Evolutionary conservation across 2,797 vertebrate genomes (phyloP).

Genomic region (Lophius americanus): DNA sequence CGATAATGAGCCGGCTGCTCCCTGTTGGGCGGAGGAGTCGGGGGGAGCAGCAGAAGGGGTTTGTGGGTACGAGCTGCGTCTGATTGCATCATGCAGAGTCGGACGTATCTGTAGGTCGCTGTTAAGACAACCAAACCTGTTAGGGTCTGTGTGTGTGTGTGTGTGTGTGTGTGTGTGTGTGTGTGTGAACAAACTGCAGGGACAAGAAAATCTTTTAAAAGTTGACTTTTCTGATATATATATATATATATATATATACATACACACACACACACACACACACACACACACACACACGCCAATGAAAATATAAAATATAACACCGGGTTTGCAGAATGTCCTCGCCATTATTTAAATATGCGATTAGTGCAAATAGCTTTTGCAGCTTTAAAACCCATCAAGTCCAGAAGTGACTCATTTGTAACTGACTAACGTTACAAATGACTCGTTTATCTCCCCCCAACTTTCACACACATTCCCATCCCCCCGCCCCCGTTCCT

Average conservation of each 20-base stretch:
- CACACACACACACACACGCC: too few species aligned
- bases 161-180: neutral
- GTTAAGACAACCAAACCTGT: conserved; percentile 48
- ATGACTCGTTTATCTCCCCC: too few species aligned
- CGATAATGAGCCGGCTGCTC: conserved; percentile 21
- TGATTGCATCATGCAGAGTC: conserved; percentile 44
- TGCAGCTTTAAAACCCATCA: too few species aligned
- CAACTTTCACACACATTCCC: conserved; percentile 4
- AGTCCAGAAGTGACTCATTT: too few species aligned
- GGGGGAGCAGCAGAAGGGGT: neutral
- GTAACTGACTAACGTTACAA: neutral
- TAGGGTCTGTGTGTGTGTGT: neutral
- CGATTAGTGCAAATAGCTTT: too few species aligned
- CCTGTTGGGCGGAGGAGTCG: neutral
- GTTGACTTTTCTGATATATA: too few species aligned
- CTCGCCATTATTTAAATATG: too few species aligned
- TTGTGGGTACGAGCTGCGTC: neutral
- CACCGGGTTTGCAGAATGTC: neutral
- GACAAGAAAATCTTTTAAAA: neutral
- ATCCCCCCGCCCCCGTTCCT: neutral
- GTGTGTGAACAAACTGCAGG: neutral
- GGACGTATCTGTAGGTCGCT: conserved; percentile 40
- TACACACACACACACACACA: too few species aligned
- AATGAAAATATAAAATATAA: neutral
- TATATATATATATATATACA: too few species aligned